Conservation (phyloP, 2,888 invertebrate genomes). For the Tetragonula carbonaria region DNA sequence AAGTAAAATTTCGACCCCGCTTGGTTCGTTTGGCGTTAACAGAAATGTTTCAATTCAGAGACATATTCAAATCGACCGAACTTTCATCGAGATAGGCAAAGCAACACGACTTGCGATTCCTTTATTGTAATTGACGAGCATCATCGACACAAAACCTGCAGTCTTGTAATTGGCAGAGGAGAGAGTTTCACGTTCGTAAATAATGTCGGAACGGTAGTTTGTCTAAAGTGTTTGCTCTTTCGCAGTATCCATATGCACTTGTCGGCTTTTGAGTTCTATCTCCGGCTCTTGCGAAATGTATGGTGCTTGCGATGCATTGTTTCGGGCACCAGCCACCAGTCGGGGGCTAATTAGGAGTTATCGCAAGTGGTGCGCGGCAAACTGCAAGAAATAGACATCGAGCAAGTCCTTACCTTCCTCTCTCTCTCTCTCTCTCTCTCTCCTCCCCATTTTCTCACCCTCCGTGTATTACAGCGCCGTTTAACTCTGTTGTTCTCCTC, state of each 20-base stretch:
- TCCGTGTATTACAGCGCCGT: too few species aligned
- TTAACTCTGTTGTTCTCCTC: too few species aligned
- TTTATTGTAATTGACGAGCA: too few species aligned
- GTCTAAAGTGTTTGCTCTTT: not conserved
- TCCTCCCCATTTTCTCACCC: too few species aligned
- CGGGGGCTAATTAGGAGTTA: not conserved
- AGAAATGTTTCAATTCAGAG: too few species aligned
- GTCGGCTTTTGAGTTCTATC: constrained; percentile 1
- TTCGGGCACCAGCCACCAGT: not conserved
- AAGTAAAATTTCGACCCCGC: too few species aligned
- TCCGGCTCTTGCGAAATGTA: not conserved
- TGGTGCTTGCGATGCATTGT: not conserved
- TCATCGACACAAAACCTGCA: not conserved
- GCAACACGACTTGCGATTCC: not conserved
- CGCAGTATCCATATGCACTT: not conserved
- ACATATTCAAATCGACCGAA: too few species aligned
- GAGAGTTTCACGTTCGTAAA: not conserved
- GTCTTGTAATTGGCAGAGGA: not conserved
- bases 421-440: not conserved
- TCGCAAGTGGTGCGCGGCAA: not conserved
- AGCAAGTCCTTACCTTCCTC: not conserved
- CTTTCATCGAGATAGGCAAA: not conserved
- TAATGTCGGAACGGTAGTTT: not conserved
- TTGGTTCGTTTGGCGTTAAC: too few species aligned
- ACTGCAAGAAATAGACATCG: not conserved